Conservation (phyloP, 1,140 invertebrate species). For the Bombus fervidus region DNA sequence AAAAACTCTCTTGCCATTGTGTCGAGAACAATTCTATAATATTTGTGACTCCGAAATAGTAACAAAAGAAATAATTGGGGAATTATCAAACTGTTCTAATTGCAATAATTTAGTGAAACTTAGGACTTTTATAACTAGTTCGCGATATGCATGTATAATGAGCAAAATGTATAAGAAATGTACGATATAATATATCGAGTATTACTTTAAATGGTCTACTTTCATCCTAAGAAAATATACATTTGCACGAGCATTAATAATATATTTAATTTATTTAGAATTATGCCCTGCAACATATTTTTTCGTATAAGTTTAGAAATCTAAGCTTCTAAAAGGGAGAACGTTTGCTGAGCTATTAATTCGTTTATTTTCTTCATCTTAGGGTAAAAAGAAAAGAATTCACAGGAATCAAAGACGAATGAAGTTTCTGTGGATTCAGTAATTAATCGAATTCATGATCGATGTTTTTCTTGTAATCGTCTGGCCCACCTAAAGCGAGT, state of each 20-base stretch:
- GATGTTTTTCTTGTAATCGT: neutral
- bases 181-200: too few relatives aligned
- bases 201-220: neutral
- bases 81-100: too few relatives aligned
- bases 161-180: too few relatives aligned
- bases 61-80: too few relatives aligned
- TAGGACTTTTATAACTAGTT: too few relatives aligned
- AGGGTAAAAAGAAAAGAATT: neutral
- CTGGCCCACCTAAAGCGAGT: neutral
- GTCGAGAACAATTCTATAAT: neutral
- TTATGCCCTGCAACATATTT: too few relatives aligned
- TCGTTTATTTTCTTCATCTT: neutral
- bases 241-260: too few relatives aligned
- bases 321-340: neutral
- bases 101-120: too few relatives aligned
- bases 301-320: neutral
- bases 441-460: slow-evolving; percentile 14
- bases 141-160: too few relatives aligned
- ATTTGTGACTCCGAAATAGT: neutral
- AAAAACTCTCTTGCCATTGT: neutral
- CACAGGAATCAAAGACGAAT: too few relatives aligned
- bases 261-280: too few relatives aligned
- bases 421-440: neutral
- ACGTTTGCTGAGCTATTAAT: neutral
- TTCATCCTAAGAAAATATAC: neutral